Evolutionary conservation across 2,113 vertebrate genomes (phyloP).

Genomic region (Trochalopteron elliotii): DNA sequence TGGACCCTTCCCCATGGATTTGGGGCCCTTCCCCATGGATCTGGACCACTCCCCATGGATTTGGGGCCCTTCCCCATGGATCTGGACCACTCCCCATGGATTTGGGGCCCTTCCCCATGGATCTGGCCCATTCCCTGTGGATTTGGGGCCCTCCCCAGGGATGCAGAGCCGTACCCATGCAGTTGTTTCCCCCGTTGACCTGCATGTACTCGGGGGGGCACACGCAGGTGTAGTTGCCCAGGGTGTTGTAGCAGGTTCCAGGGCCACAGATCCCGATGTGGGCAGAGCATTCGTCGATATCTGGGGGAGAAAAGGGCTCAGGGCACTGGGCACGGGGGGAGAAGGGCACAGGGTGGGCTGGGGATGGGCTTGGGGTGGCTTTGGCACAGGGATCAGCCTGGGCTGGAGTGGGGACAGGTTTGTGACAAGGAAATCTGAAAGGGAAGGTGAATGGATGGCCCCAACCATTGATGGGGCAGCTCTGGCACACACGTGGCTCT

Average conservation of each 20-base stretch:
- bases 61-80: accelerated
- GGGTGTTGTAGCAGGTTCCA: slow-evolving; percentile 92
- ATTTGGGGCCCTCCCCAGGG: accelerated
- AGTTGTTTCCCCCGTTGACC: slow-evolving; percentile 91
- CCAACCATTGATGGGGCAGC: neutral
- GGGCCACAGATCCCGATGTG: slow-evolving; percentile 90
- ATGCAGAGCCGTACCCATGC: slow-evolving; percentile 80
- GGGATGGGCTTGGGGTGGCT: neutral
- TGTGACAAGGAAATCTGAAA: neutral
- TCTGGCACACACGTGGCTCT: accelerated
- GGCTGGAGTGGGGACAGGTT: neutral
- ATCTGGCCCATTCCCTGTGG: accelerated
- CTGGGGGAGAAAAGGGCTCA: slow-evolving; percentile 38
- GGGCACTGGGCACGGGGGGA: accelerated
- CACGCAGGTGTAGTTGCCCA: slow-evolving; percentile 93
- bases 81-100: accelerated
- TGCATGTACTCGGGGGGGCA: slow-evolving; percentile 94
- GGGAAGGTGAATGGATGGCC: neutral
- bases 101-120: accelerated
- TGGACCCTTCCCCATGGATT: no score
- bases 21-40: no score
- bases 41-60: accelerated
- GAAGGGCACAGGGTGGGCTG: accelerated
- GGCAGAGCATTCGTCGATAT: slow-evolving; percentile 88
- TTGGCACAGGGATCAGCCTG: neutral